Percentiles rank a stretch among this genome's conserved stretches.
phyloP scores from a whole-genome alignment of 2,797 vertebrate genomes.

The Catharus ustulatus region DNA sequence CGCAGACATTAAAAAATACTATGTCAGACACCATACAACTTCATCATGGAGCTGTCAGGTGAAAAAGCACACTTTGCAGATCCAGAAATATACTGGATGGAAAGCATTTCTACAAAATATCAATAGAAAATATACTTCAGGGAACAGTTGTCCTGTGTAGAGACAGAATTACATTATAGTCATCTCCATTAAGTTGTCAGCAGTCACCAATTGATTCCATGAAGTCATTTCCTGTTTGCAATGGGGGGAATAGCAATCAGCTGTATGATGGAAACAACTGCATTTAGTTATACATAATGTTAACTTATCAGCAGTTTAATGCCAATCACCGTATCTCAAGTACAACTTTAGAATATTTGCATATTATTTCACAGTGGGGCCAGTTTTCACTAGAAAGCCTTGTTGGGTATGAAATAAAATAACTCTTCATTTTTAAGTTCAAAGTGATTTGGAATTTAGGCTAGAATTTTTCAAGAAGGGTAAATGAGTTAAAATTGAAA shows the following conservation, averaged over 20 bases:
- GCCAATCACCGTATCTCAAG: neutral
- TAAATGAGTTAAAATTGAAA: neutral
- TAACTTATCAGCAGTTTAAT: neutral
- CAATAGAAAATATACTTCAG: slow-evolving; percentile 18
- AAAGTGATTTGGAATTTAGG: neutral
- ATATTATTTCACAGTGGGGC: neutral
- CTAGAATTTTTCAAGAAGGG: neutral
- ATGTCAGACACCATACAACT: neutral
- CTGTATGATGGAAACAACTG: neutral
- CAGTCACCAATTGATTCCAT: neutral
- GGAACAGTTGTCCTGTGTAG: neutral
- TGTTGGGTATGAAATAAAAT: fast-evolving
- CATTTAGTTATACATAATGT: neutral
- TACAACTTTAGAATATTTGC: neutral
- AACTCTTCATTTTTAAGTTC: neutral
- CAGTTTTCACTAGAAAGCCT: neutral
- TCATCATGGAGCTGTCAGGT: neutral
- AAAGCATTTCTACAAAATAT: slow-evolving; percentile 31
- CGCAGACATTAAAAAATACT: neutral
- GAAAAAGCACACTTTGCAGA: neutral
- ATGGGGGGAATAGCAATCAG: neutral
- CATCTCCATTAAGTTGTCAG: neutral
- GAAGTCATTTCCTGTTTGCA: slow-evolving; percentile 54
- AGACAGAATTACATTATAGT: slow-evolving; percentile 3
- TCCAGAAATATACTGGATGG: neutral